Percentiles rank a stretch among this genome's conserved stretches.
Evolutionary conservation across 2,797 vertebrate species (phyloP).

Genomic region (Enteromius mattozi): DNA sequence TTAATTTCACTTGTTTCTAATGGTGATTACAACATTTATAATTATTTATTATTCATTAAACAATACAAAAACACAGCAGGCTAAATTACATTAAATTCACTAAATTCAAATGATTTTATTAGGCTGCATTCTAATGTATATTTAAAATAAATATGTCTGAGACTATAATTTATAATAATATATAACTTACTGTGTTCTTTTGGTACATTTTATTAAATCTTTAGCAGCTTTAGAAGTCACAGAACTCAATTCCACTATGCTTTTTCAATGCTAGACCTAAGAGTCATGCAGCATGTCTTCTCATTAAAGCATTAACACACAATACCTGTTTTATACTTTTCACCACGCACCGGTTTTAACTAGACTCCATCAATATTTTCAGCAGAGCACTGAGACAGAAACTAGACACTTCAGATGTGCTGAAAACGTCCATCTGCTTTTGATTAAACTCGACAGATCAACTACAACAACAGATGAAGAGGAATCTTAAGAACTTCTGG

Average conservation of each 20-base stretch:
- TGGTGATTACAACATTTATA: not conserved
- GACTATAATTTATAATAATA: not conserved
- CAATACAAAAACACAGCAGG: not conserved
- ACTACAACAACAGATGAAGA: not conserved
- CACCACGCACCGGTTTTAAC: too few species aligned
- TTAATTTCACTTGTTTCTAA: not conserved
- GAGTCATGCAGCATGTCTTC: not conserved
- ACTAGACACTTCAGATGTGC: not conserved
- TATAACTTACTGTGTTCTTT: not conserved
- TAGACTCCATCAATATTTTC: not conserved
- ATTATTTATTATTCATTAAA: not conserved
- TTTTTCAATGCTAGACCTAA: not conserved
- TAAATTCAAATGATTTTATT: not conserved
- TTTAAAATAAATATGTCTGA: not conserved
- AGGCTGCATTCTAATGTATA: not conserved
- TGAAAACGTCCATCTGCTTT: not conserved
- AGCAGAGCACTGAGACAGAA: not conserved
- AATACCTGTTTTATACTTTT: not conserved
- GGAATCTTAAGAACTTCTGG: too few species aligned
- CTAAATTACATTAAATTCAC: too few species aligned
- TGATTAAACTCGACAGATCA: not conserved
- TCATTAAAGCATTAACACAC: conserved; percentile 6
- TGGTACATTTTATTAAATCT: not conserved
- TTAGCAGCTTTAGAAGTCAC: not conserved
- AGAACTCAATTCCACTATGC: not conserved